phyloP scores from a whole-genome alignment of 2,113 vertebrate genomes.

The Gasterosteus aculeatus region DNA sequence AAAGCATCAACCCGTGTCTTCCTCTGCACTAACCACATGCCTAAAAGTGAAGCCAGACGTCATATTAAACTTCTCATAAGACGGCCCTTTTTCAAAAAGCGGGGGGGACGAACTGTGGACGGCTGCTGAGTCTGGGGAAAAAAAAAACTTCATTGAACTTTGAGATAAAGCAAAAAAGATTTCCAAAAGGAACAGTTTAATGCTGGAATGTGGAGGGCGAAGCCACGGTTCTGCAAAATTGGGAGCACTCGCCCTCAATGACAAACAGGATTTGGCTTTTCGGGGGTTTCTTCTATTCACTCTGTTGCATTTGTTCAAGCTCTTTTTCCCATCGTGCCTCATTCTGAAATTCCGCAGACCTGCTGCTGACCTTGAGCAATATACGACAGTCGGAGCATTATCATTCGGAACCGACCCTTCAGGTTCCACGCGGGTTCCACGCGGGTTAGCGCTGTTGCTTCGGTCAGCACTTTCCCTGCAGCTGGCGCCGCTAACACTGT shows the following conservation, averaged over 20 bases:
- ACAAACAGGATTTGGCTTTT: slow-evolving; percentile 43
- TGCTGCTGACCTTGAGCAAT: background rate
- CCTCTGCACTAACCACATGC: slow-evolving; percentile 39
- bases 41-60: slow-evolving; percentile 35
- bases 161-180: slow-evolving; percentile 53
- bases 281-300: slow-evolving; percentile 26
- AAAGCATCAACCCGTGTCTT: slow-evolving; percentile 32
- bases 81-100: slow-evolving; percentile 24
- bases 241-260: slow-evolving; percentile 73
- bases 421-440: background rate
- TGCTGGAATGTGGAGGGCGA: slow-evolving; percentile 57
- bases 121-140: slow-evolving; percentile 35
- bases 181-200: slow-evolving; percentile 65
- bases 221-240: slow-evolving; percentile 41
- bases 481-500: background rate
- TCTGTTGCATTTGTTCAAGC: background rate
- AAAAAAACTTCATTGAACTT: slow-evolving; percentile 28
- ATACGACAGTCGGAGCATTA: background rate
- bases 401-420: background rate
- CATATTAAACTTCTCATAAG: slow-evolving; percentile 30
- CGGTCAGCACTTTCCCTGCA: background rate
- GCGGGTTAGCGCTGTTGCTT: background rate
- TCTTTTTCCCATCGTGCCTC: slow-evolving; percentile 11
- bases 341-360: no score
- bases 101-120: slow-evolving; percentile 13